Base-by-base conservation (phyloP, 2,888 invertebrate genomes). In the Priapulus caudatus region DNA sequence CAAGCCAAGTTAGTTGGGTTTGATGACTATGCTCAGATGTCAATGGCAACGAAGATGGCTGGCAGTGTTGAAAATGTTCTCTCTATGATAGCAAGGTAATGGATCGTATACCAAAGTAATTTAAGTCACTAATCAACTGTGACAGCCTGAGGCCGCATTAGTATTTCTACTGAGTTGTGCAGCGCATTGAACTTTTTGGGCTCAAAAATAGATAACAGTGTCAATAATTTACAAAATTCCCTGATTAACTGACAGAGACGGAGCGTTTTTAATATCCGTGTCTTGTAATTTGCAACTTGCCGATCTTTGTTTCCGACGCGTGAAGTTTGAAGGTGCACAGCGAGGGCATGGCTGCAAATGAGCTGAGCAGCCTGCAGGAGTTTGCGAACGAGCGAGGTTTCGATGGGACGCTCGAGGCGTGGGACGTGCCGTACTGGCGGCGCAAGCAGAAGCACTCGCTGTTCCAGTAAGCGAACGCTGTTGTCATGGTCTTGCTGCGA, bases 31-130 rank as follows among this genome's bases (percentile, higher is more conserved):
- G 83, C 81, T 0, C 82, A 89, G 43, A 82, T 92, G 82, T 87
- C 86, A 33, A 87, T 93, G 87, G 82, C 86, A 73, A 90, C 89
- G 0, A 92, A 91, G 77, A 83, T 93, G 89, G 88, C 90, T 4
- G 85, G 83, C 4, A 82, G 76, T 58, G 72, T 86, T 15, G 80
- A 84, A 50, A 84, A 83, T 68, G 81, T 91, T 0, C 75, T 82
- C 58, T 76, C 78, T 54, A 78, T 83, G 55, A 74, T 93, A 21
- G 76, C 81, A 50, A 78, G 74, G 57, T 75, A 59, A n/a, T n/a
- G n/a, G n/a, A n/a, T n/a, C n/a, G n/a, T n/a, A n/a, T n/a, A n/a
- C n/a, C n/a, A n/a, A n/a, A n/a, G n/a, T n/a, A n/a, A n/a, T n/a
- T n/a, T n/a, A n/a, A n/a, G n/a, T n/a, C n/a, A n/a, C n/a, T n/a